These are phyloP conservation scores for Ivindomyrus marchei DNA, from an alignment of 2,113 vertebrate genomes.

Conservation along the genomic window DNA sequence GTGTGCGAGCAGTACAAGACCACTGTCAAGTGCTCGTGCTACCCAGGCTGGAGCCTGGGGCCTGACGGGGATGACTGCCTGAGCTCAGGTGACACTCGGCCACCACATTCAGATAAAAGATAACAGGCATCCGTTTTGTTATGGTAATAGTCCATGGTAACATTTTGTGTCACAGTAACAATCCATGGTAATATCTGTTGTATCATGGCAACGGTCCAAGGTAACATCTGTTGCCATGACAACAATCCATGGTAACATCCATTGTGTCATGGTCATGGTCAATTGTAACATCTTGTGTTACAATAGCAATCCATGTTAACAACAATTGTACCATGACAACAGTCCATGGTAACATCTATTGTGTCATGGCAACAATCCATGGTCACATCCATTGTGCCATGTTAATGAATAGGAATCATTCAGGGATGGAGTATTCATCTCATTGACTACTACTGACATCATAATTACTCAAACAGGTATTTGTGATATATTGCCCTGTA, in stretches of 20 bases:
- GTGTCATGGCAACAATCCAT: neutral
- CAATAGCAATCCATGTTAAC: neutral
- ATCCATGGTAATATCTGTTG: neutral
- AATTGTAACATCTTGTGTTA: neutral
- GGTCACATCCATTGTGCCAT: neutral
- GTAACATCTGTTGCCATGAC: neutral
- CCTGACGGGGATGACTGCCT: constrained; percentile 68
- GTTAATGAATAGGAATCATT: neutral
- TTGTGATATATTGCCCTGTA: neutral
- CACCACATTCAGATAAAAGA: neutral
- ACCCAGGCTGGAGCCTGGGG: constrained; percentile 72
- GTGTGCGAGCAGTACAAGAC: constrained; percentile 78
- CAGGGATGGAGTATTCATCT: neutral
- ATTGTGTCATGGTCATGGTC: neutral
- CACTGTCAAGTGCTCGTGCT: constrained; percentile 76
- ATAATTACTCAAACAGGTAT: neutral
- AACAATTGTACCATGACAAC: neutral
- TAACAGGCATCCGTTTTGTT: neutral
- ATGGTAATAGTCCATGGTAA: neutral
- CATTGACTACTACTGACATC: neutral
- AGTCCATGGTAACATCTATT: neutral
- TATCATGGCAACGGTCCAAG: neutral
- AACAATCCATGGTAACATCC: neutral
- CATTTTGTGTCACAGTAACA: neutral
- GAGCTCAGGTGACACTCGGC: constrained; percentile 59